Evolutionary conservation across 2,888 invertebrate species (phyloP), one percentile per base, ranked within the genome.

Genomic region (Podabrus alpinus): DNA sequence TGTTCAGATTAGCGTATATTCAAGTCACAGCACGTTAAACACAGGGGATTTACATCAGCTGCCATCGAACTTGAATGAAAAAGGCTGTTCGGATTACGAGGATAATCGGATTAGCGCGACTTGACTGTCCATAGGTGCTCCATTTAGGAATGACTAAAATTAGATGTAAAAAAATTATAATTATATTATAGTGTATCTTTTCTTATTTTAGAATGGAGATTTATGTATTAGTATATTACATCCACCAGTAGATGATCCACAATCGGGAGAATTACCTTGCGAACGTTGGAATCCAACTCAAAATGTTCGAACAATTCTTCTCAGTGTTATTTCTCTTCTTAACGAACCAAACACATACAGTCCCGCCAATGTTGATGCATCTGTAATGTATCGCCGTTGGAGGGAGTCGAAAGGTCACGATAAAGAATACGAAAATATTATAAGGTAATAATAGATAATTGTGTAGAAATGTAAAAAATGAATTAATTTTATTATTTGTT

Each of bases 271-370:
- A 88, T 88, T 99, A 84, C 98, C 99, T 0, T 99, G 98, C 89
- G 99, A 99, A 89, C 94, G 99, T 88, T 99, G 99, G 99, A 99
- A 99, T 91, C 99, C 99, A 71, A 99, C 99, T 81, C 99, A 99
- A 90, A 99, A 97, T 85, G 99, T 99, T 85, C 95, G 98, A 87
- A 99, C 99, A 69, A 97, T 99, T 84, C 91, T 99, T 80, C 91
- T 99, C 77, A 99, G 98, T 78, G 99, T 99, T 82, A 99, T 99
- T 86, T 99, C 99, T 15, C 91, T 99, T 80, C 91, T 99, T 85
- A 99, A 99, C 90, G 99, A 99, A 90, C 99, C 99, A 79, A 99
- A 99, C 90, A 99, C 99, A 80, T 99, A 94, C 89, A 99, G 98
- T 84, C 99, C 99, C 66, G 99, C 99, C 81, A 99, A 99, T 88